A percentile compares a stretch with the other conserved stretches of the same genome.
phyloP scores from a whole-genome alignment of 2,113 vertebrate species.

The Parus major region DNA sequence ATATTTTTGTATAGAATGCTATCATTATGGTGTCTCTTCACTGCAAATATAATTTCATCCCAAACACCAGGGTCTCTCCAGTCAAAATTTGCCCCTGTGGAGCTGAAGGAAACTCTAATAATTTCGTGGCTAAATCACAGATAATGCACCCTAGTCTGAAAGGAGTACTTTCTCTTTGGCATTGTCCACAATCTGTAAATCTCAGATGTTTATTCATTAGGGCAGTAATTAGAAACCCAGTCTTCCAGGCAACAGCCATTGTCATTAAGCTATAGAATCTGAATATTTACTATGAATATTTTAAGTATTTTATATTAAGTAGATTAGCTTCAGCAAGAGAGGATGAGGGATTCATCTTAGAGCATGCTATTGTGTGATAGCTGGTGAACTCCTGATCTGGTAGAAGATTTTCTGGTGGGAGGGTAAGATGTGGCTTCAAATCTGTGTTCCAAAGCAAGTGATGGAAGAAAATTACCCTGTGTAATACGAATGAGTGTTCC shows the following conservation, averaged over 20 bases:
- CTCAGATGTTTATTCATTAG: slow-evolving; percentile 44
- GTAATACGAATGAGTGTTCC: neutral
- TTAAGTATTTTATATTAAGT: slow-evolving; percentile 33
- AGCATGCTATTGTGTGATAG: neutral
- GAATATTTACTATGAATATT: slow-evolving; percentile 35
- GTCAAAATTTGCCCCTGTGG: neutral
- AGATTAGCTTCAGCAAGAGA: neutral
- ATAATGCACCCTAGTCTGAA: neutral
- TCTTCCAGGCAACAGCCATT: neutral
- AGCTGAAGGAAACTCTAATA: neutral
- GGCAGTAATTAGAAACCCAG: slow-evolving; percentile 4
- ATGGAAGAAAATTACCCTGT: neutral
- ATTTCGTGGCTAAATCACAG: neutral
- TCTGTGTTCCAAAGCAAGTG: neutral
- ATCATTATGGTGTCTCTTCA: neutral
- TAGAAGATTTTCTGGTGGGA: neutral
- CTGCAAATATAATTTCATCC: neutral
- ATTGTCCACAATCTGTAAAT: neutral
- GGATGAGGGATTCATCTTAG: neutral
- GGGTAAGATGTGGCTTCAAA: neutral
- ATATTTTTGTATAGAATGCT: neutral
- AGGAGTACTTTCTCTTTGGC: neutral
- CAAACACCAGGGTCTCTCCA: neutral
- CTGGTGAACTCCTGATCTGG: neutral
- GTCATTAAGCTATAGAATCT: neutral